phyloP scores from a whole-genome alignment of 1,140 invertebrate species.

The Harpegnathos saltator region DNA sequence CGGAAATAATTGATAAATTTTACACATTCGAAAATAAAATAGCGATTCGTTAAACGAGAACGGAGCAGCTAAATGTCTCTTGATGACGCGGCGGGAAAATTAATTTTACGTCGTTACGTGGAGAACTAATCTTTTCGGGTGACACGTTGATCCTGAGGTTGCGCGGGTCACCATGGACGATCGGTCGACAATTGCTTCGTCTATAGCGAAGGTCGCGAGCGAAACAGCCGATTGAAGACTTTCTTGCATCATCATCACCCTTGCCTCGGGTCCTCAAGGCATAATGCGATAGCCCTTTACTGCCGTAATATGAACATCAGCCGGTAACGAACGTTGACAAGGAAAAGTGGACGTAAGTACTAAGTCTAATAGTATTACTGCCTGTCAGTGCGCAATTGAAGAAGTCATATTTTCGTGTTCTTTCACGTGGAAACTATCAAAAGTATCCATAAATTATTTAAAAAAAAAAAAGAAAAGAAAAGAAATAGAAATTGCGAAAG shows the following conservation, averaged over 20 bases:
- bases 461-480: not conserved
- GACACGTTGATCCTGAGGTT: conserved; percentile 49
- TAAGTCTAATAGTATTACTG: conserved; percentile 39
- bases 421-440: not conserved
- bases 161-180: conserved; percentile 38
- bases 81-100: conserved; percentile 35
- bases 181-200: conserved; percentile 46
- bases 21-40: conserved; percentile 9
- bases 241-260: conserved; percentile 54
- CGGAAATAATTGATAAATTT: not conserved
- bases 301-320: conserved; percentile 42
- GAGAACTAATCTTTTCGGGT: conserved; percentile 48
- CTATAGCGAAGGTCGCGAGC: conserved; percentile 36
- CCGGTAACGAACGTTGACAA: conserved; percentile 50
- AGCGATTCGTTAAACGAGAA: not conserved
- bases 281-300: conserved; percentile 47
- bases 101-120: conserved; percentile 42
- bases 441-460: not conserved
- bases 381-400: conserved; percentile 20
- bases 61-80: not conserved
- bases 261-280: conserved; percentile 24
- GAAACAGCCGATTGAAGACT: conserved; percentile 53
- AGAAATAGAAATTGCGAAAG: not conserved
- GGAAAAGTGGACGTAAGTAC: conserved; percentile 32
- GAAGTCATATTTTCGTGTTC: not conserved